Conservation (phyloP, 2,888 invertebrate genomes). For the Lepidochrysops patricia region DNA sequence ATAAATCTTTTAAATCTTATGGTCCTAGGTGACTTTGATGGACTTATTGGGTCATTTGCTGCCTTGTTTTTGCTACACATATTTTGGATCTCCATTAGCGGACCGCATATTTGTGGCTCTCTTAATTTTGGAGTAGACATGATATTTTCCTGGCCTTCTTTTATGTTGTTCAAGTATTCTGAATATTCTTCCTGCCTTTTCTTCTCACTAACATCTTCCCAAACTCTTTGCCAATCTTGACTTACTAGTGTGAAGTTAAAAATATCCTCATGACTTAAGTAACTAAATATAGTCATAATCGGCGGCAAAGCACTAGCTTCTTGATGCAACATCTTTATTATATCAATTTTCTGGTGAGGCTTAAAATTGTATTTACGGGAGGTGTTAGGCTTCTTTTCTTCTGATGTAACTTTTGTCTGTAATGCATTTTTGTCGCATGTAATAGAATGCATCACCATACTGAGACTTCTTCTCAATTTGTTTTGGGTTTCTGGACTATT, state of each 20-base stretch:
- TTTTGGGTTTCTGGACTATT: slow-evolving; percentile 38
- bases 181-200: slow-evolving; percentile 42
- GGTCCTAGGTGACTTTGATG: slow-evolving; percentile 56
- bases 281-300: slow-evolving; percentile 49
- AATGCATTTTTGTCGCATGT: slow-evolving; percentile 48
- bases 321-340: slow-evolving; percentile 48
- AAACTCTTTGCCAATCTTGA: slow-evolving; percentile 47
- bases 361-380: slow-evolving; percentile 33
- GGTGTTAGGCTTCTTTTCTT: not conserved
- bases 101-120: slow-evolving; percentile 31
- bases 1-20: slow-evolving; percentile 53
- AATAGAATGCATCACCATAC: slow-evolving; percentile 54
- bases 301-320: slow-evolving; percentile 40
- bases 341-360: slow-evolving; percentile 57
- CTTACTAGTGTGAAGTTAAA: slow-evolving; percentile 56
- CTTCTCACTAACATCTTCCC: slow-evolving; percentile 42
- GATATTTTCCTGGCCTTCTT: slow-evolving; percentile 56
- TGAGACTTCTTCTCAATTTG: slow-evolving; percentile 48
- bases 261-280: slow-evolving; percentile 54
- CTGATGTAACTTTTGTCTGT: slow-evolving; percentile 26
- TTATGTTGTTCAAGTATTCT: slow-evolving; percentile 40
- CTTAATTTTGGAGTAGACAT: slow-evolving; percentile 31
- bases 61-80: slow-evolving; percentile 32
- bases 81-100: slow-evolving; percentile 53
- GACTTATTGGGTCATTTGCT: slow-evolving; percentile 35